Base-by-base conservation (phyloP, 2,797 vertebrate species). In the Muscicapa comitata region DNA sequence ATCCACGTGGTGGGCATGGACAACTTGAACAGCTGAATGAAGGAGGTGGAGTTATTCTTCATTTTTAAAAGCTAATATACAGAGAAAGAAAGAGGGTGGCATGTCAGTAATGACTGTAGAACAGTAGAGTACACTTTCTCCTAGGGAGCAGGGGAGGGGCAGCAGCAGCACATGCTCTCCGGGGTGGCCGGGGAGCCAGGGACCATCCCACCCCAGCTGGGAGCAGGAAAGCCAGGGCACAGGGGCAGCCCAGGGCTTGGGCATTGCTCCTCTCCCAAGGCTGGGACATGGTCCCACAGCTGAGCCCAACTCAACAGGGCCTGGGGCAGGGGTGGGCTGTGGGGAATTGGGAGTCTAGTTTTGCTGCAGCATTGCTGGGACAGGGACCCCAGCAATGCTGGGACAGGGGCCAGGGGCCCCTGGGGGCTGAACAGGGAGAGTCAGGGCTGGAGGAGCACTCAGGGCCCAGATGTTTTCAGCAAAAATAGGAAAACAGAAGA, bases 241-340 rank as follows among this genome's bases (percentile, higher is more conserved):
- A 0, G 1, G 11, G 20, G 9, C 28, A 42, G 42, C 7, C 47
- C 53, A 71, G 40, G 40, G 13, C 20, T 15, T 8, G 20, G 38
- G 16, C 57, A 42, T 1, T 5, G 3, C 13, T 8, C 47, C 8
- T 7, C 31, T 76, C 50, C 35, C n/a, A 31, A 19, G 21, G 24
- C 37, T 38, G 45, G 24, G 19, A 66, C 75, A 21, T 1, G 8
- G 43, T 8, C 33, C 59, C 9, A 11, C 0, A 2, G 42, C 1
- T 2, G 23, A 16, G 17, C 31, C 33, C 6, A 2, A 23, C 26
- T 47, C 9, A 2, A 9, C 7, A 6, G 42, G 14, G 8, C 47
- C 47, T 24, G 3, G 28, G 63, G 14, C 13, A 5, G 25, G 65
- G 45, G 29, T 8, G 1, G 17, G 31, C 33, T 38, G 24, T 28